Conservation (phyloP, 2,797 vertebrate genomes). For the Simalia tracyae region DNA sequence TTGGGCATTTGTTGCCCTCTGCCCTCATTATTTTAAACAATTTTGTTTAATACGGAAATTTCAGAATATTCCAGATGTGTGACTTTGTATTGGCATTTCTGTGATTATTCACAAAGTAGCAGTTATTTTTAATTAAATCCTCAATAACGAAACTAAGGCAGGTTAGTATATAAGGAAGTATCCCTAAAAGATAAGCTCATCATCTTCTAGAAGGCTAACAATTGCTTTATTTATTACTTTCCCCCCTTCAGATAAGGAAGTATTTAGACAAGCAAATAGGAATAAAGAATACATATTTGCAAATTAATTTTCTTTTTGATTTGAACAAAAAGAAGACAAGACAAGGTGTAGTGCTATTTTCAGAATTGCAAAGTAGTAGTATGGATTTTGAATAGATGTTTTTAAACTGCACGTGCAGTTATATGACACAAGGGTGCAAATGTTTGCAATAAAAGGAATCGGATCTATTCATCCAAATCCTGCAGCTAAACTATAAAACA, state of each 20-base stretch:
- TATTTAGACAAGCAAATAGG: not conserved
- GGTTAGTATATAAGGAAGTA: not conserved
- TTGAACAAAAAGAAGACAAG: not conserved
- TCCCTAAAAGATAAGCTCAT: not conserved
- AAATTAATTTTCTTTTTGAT: not conserved
- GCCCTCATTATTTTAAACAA: not conserved
- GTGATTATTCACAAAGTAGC: not conserved
- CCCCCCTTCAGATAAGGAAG: not conserved
- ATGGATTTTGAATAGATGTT: not conserved
- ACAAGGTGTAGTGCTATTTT: not conserved
- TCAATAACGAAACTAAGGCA: not conserved
- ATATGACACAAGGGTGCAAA: no score
- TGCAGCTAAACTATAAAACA: not conserved
- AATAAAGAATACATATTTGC: not conserved
- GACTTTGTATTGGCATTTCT: not conserved
- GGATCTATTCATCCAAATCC: no score
- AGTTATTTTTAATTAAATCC: not conserved
- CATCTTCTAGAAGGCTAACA: not conserved
- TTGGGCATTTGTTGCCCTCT: not conserved
- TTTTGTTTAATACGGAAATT: not conserved
- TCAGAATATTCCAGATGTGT: not conserved
- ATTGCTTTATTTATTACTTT: not conserved
- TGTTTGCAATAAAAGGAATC: no score
- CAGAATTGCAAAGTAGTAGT: not conserved
- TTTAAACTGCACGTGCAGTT: no score